Conservation (phyloP, 2,888 invertebrate genomes). For the Rotaria sp. region DNA sequence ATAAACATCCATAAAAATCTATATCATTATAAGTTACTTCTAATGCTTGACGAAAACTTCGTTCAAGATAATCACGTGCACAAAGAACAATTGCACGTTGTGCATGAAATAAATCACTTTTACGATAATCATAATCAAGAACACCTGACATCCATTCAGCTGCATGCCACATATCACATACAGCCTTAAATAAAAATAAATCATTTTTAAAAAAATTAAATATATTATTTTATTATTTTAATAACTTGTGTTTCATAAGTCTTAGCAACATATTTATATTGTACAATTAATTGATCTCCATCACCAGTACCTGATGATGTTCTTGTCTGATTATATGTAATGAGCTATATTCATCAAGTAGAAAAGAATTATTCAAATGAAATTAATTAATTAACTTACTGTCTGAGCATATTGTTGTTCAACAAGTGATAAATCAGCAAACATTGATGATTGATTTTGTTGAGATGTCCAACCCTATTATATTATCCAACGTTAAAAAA, state of each 20-base stretch:
- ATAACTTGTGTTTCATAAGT: constrained; percentile 1
- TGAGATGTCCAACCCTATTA: background rate
- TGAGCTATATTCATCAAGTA: background rate
- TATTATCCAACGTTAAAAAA: background rate
- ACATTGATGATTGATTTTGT: background rate
- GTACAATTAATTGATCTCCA: background rate
- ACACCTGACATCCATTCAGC: constrained; percentile 25
- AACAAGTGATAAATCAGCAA: background rate
- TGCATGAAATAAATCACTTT: background rate
- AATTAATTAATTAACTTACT: background rate
- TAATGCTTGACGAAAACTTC: constrained; percentile 29
- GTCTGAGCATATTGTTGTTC: constrained; percentile 25
- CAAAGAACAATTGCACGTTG: background rate
- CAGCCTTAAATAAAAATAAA: background rate
- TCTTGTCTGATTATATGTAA: background rate
- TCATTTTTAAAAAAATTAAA: background rate
- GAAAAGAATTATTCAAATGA: background rate
- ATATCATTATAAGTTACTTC: constrained; percentile 13
- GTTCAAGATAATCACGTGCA: constrained; percentile 13
- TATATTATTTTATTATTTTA: background rate
- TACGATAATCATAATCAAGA: constrained; percentile 7
- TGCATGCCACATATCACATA: background rate
- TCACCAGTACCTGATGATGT: background rate
- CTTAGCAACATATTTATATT: background rate
- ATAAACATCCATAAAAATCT: background rate